Conservation (phyloP, 2,888 invertebrate species). For the Heteropelma amictum region DNA sequence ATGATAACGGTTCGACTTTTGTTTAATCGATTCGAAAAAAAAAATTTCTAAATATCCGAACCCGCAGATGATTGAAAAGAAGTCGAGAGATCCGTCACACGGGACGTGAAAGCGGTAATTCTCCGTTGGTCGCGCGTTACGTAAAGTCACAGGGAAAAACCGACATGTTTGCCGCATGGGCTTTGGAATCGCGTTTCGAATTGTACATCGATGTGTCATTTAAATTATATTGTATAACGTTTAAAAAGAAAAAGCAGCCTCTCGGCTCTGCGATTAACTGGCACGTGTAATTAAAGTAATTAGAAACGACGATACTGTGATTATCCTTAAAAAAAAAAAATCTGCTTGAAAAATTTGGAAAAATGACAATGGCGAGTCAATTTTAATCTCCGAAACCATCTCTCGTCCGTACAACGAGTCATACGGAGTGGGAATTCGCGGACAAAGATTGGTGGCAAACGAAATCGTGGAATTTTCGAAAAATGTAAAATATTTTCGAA, state of each 20-base stretch:
- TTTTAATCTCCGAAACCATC: no score
- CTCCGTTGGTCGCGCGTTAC: constrained; percentile 68
- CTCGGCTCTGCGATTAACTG: neutral
- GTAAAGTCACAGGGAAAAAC: constrained; percentile 71
- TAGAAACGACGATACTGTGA: neutral
- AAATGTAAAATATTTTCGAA: neutral
- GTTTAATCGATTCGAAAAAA: neutral
- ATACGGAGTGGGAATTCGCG: no score
- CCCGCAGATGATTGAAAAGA: neutral
- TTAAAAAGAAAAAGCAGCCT: neutral
- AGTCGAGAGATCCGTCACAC: constrained; percentile 46
- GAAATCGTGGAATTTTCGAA: neutral
- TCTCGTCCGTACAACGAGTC: no score
- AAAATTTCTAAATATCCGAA: neutral
- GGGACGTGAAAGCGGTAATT: constrained; percentile 74
- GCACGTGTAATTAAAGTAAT: neutral
- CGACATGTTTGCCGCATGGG: constrained; percentile 48
- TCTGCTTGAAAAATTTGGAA: neutral
- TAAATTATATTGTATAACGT: neutral
- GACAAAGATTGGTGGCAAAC: neutral
- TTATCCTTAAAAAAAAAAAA: no score
- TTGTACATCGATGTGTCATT: constrained; percentile 36
- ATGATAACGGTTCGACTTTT: no score
- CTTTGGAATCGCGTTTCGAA: constrained; percentile 55
- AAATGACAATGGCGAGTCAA: no score